phyloP scores from a whole-genome alignment of 2,113 vertebrate species.

The Orientallactaga bullata region DNA sequence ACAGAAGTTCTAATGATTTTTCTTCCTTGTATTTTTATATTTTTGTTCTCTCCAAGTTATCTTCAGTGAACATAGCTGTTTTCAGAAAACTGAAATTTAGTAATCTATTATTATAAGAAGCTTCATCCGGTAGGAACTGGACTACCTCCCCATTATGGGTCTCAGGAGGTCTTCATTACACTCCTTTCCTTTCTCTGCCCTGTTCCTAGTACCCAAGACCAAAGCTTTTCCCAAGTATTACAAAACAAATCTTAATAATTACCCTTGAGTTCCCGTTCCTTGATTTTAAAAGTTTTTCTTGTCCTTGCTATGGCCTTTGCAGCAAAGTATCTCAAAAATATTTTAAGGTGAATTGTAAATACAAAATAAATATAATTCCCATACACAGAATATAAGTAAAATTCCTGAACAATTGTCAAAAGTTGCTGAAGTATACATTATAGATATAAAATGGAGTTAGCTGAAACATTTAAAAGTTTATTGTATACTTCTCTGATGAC shows the following conservation, averaged over 20 bases:
- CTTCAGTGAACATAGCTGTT: constrained; percentile 2
- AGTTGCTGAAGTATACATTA: background rate
- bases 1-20: background rate
- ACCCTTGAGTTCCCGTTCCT: background rate
- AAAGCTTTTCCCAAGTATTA: background rate
- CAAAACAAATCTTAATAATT: background rate
- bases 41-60: background rate
- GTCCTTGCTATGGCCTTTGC: constrained; percentile 20
- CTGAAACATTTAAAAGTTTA: constrained; percentile 48
- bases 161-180: background rate
- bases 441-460: constrained; percentile 28
- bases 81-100: constrained; percentile 15
- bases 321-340: constrained; percentile 1
- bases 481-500: constrained; percentile 5
- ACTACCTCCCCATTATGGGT: background rate
- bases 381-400: background rate
- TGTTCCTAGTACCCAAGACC: background rate
- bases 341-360: background rate
- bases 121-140: background rate
- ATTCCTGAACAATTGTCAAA: constrained; percentile 24
- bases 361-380: background rate
- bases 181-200: constrained; percentile 12
- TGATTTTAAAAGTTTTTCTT: constrained; percentile 33
- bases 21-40: background rate
- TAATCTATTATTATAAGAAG: background rate